Conservation (phyloP, 1,140 invertebrate genomes). For the Tachypleus tridentatus region DNA sequence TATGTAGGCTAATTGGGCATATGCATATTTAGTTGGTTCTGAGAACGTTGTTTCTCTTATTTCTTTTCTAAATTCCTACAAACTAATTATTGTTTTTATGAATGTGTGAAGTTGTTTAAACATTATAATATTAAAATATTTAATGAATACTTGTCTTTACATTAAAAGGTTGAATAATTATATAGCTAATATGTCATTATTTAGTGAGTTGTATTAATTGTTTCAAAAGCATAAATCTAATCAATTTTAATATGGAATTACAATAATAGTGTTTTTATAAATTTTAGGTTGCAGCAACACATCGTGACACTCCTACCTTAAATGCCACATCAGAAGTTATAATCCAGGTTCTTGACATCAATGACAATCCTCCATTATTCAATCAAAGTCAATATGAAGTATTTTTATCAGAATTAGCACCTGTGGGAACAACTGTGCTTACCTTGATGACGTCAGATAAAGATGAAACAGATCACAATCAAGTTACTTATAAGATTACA, state of each 20-base stretch:
- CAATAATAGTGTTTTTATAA: not conserved
- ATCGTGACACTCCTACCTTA: too few relatives aligned
- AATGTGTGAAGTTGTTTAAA: too few relatives aligned
- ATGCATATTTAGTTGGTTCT: too few relatives aligned
- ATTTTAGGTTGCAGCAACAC: not conserved
- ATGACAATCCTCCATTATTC: constrained; percentile 78
- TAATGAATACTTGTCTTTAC: too few relatives aligned
- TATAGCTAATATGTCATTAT: too few relatives aligned
- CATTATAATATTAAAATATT: too few relatives aligned
- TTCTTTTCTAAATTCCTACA: too few relatives aligned
- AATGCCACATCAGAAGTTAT: not conserved
- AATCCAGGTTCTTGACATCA: constrained; percentile 61
- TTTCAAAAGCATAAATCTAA: constrained; percentile 54
- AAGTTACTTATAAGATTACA: constrained; percentile 68
- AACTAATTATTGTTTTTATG: too few relatives aligned
- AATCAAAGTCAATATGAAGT: constrained; percentile 45
- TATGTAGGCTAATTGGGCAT: too few relatives aligned
- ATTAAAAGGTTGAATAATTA: too few relatives aligned
- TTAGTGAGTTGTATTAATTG: constrained; percentile 64
- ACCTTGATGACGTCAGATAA: constrained; percentile 72
- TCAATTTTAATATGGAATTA: not conserved
- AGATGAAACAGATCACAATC: constrained; percentile 69
- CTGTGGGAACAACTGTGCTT: constrained; percentile 67
- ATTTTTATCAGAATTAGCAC: constrained; percentile 79
- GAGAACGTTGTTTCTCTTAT: too few relatives aligned